phyloP scores from a whole-genome alignment of 2,888 invertebrate genomes.

The Zele albiditarsus region DNA sequence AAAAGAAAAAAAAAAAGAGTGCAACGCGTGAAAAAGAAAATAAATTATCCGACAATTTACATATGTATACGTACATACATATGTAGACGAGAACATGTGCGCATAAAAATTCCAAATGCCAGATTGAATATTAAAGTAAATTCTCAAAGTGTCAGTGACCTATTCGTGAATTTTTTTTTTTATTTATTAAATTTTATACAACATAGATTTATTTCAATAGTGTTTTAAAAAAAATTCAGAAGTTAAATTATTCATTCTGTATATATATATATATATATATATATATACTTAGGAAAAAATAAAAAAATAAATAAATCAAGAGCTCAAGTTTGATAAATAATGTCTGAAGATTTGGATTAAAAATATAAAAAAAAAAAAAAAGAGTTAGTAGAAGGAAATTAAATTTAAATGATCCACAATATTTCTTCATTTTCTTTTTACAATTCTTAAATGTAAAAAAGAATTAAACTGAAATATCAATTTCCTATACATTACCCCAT shows the following conservation, averaged over 20 bases:
- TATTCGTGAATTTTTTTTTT: background rate
- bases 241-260: background rate
- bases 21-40: constrained; percentile 34
- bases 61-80: background rate
- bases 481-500: too few species aligned
- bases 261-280: background rate
- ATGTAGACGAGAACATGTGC: constrained; percentile 21
- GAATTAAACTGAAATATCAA: too few species aligned
- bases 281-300: too few species aligned
- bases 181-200: too few species aligned
- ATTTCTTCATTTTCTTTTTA: too few species aligned
- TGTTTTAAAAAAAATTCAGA: background rate
- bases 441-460: too few species aligned
- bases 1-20: constrained; percentile 41
- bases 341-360: too few species aligned
- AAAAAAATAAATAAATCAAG: too few species aligned
- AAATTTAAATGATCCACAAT: too few species aligned
- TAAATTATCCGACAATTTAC: constrained; percentile 6
- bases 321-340: too few species aligned
- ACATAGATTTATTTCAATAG: background rate
- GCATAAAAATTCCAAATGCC: constrained; percentile 17
- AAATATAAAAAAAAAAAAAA: too few species aligned
- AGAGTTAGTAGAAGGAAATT: too few species aligned
- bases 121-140: constrained; percentile 34
- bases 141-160: constrained; percentile 7